phyloP scores from a whole-genome alignment of 2,113 vertebrate genomes.

The Scatophagus argus region DNA sequence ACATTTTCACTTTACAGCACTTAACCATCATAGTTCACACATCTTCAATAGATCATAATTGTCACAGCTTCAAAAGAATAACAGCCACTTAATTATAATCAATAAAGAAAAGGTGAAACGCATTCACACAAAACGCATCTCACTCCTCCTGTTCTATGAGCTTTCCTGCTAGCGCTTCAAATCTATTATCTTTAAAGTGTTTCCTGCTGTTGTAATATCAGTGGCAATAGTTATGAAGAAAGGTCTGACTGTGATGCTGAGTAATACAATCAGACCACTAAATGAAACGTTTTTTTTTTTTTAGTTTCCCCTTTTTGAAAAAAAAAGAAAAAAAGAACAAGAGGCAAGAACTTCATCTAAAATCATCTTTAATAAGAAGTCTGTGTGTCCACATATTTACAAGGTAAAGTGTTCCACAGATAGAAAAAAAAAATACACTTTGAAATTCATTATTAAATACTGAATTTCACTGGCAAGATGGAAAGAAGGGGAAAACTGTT shows the following conservation, averaged over 20 bases:
- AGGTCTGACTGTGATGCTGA: background rate
- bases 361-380: constrained; percentile 69
- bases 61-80: too few relatives aligned
- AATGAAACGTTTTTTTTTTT: background rate
- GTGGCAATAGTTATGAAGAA: background rate
- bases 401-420: constrained; percentile 41
- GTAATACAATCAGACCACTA: background rate
- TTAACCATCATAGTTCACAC: too few relatives aligned
- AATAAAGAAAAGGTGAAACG: too few relatives aligned
- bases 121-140: too few relatives aligned
- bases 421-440: constrained; percentile 39
- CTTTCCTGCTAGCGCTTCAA: too few relatives aligned
- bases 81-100: too few relatives aligned
- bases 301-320: too few relatives aligned
- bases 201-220: background rate
- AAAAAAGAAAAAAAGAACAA: background rate
- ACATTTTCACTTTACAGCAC: too few relatives aligned
- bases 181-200: too few relatives aligned
- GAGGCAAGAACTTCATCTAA: constrained; percentile 28
- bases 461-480: constrained; percentile 5
- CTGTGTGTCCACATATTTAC: constrained; percentile 63
- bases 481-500: background rate
- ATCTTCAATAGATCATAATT: too few relatives aligned
- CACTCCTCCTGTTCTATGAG: too few relatives aligned
- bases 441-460: constrained; percentile 41